Conservation (phyloP, 2,888 invertebrate species). For the Euplagia quadripunctaria region DNA sequence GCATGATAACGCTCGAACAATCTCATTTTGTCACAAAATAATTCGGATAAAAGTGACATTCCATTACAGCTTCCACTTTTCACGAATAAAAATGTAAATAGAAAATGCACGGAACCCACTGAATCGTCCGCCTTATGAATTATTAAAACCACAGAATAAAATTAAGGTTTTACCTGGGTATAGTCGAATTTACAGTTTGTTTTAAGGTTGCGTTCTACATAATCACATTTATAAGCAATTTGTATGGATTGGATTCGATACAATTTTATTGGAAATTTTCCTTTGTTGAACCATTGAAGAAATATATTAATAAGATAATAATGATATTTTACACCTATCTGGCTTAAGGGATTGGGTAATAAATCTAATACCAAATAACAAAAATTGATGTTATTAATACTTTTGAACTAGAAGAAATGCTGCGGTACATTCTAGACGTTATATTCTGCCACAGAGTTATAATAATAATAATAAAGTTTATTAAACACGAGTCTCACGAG, state of each 20-base stretch:
- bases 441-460: too few species aligned
- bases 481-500: too few species aligned
- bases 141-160: conserved; percentile 65
- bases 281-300: conserved; percentile 4
- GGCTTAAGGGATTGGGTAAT: background rate
- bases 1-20: conserved; percentile 40
- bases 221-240: conserved; percentile 43
- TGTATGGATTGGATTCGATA: conserved; percentile 34
- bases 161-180: conserved; percentile 56
- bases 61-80: conserved; percentile 59
- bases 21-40: conserved; percentile 42
- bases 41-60: conserved; percentile 54
- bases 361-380: too few species aligned
- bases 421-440: background rate
- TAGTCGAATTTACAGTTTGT: conserved; percentile 51
- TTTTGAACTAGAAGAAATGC: background rate
- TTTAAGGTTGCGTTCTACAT: conserved; percentile 32
- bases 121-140: conserved; percentile 67
- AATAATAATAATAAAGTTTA: too few species aligned
- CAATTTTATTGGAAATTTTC: conserved; percentile 17
- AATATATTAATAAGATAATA: conserved; percentile 11
- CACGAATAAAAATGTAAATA: conserved; percentile 69
- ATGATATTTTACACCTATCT: background rate
- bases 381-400: background rate
- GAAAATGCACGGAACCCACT: conserved; percentile 58